Evolutionary conservation across 1,140 invertebrate genomes (phyloP).

Genomic region (Chrysopa pallens): DNA sequence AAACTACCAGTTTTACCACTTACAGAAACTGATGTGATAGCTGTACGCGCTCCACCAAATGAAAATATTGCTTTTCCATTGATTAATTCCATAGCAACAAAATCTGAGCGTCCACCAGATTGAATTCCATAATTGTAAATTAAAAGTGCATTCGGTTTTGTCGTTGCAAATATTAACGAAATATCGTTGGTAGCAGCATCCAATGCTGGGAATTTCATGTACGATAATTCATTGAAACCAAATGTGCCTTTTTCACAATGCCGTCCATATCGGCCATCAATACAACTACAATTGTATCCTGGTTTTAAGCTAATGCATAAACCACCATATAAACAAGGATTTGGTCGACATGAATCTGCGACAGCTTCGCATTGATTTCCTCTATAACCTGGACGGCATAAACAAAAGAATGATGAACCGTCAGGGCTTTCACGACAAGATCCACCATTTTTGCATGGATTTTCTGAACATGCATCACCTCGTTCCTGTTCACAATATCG

Average conservation of each 20-base stretch:
- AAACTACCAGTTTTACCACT: constrained; percentile 38
- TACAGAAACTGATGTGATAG: constrained; percentile 60
- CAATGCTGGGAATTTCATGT: constrained; percentile 68
- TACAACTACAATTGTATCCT: constrained; percentile 75
- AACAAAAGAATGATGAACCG: constrained; percentile 72
- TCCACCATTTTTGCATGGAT: constrained; percentile 76
- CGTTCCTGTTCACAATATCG: constrained; percentile 67
- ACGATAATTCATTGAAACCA: constrained; percentile 77
- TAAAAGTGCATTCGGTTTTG: constrained; percentile 65
- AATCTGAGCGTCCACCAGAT: constrained; percentile 75
- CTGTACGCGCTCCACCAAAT: constrained; percentile 71
- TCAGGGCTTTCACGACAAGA: constrained; percentile 74
- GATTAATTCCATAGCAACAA: constrained; percentile 76
- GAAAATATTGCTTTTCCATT: constrained; percentile 71
- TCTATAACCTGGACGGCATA: constrained; percentile 73
- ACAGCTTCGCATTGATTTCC: constrained; percentile 75
- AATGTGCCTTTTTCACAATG: constrained; percentile 80
- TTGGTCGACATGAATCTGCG: constrained; percentile 73
- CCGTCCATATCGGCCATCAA: constrained; percentile 68
- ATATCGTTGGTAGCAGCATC: constrained; percentile 81
- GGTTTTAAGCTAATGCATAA: constrained; percentile 65
- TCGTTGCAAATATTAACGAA: constrained; percentile 78
- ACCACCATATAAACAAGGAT: constrained; percentile 74
- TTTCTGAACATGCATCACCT: constrained; percentile 63
- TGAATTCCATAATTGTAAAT: constrained; percentile 80